Evolutionary conservation across 2,797 vertebrate species (phyloP), one percentile per base, ranked within the genome.

Genomic region (Chloroceryle amazona): DNA sequence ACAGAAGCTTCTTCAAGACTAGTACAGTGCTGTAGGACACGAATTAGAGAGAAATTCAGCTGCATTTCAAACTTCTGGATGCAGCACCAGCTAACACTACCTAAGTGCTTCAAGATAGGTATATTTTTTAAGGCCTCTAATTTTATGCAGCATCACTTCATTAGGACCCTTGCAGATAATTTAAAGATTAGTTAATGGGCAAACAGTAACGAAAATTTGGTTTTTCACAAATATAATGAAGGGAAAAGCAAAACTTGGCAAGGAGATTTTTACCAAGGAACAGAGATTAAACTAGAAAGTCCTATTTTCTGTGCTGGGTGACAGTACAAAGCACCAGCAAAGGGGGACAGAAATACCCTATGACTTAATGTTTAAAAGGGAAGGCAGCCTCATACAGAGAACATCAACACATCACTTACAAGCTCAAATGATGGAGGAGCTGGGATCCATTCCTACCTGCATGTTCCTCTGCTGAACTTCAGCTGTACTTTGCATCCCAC

Each of bases 401-500:
- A n/a, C 0, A 1, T 42, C 37, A 37, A 9, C 31, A 23, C 37
- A 17, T 20, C 5, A 15, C 37, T 55, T 21, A 51, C 52, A 84
- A 87, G 23, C 18, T 42, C 33, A 44, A 42, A 29, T 2, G 1
- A 44, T 16, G 28, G 35, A 63, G 44, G 58, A 37, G 6, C 60
- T 21, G 33, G 39, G 52, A 80, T 35, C n/a, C 1, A 0, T n/a
- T 1, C 0, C 22, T 26, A 29, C 31, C 31, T 58, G 47, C 54
- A 22, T 2, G 0, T 63, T 63, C 33, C 61, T 63, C 46, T 78
- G 55, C 35, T 71, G 60, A 54, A 31, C 31, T 20, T 61, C 57
- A 52, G 39, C 52, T 55, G 11, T 17, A 5, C 7, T 63, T 49
- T 55, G 33, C 80, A 73, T 16, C 76, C 58, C 65, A 62, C 23